phyloP scores from a whole-genome alignment of 2,113 vertebrate genomes.

The Toxostoma redivivum region DNA sequence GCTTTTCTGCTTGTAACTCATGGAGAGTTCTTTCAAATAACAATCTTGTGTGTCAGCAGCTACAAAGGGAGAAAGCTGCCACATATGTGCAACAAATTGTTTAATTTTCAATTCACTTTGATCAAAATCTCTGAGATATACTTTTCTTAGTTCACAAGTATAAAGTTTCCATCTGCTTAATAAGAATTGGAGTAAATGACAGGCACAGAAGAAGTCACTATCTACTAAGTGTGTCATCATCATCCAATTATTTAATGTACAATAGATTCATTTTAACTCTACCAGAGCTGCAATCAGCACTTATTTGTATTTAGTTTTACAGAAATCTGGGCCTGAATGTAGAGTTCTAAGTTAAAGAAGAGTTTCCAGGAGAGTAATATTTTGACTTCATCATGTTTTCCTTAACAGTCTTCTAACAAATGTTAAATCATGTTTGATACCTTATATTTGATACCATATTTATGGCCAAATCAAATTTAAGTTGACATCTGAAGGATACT shows the following conservation, averaged over 20 bases:
- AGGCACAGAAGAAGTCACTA: background rate
- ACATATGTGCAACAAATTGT: background rate
- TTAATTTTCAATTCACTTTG: background rate
- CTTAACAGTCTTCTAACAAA: background rate
- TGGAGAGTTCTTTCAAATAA: background rate
- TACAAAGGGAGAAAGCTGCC: background rate
- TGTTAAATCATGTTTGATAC: background rate
- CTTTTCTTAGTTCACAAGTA: background rate
- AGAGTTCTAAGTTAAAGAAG: background rate
- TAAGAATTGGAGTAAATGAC: background rate
- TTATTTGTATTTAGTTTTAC: background rate
- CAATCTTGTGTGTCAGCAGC: background rate
- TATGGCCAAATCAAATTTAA: background rate
- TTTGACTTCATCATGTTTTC: background rate
- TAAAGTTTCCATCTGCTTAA: conserved; percentile 10
- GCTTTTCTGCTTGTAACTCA: background rate
- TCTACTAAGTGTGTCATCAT: background rate
- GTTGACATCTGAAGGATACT: background rate
- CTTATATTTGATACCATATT: background rate
- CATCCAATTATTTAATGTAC: background rate
- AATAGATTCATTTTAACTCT: background rate
- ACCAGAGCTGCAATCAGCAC: background rate
- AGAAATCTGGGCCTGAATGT: background rate
- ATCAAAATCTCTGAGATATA: background rate
- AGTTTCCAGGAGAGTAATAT: background rate